Evolutionary conservation across 2,888 invertebrate species (phyloP), one percentile per base, ranked within the genome.

Genomic region (Pocota personata): DNA sequence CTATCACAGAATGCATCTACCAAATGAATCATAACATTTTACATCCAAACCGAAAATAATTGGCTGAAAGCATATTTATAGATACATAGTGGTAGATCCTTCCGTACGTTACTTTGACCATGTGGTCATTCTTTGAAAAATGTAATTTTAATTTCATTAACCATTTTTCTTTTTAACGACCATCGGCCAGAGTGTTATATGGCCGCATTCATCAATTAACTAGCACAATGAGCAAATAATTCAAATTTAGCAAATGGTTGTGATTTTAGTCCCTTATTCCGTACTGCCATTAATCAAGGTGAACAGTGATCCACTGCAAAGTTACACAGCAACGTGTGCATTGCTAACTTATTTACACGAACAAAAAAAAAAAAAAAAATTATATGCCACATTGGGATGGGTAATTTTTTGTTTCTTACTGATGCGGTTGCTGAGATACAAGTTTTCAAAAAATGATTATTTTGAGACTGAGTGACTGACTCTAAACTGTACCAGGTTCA

Each of bases 121-220:
- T 24, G 64, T 55, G 55, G 10, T n/a, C 10, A 43, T 30, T 75
- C 35, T 27, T 46, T 48, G 37, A 27, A 35, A 24, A 58, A 48
- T 69, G n/a, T n/a, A n/a, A n/a, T 77, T 62, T 78, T 55, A 77
- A 83, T 77, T 82, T 82, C 40, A 66, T 57, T 66, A 72, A 66
- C 32, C 40, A 57, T 50, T 60, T 57, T 67, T 71, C 21, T 55
- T 57, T 27, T 37, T n/a, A 66, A 10, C 12, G n/a, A 16, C 6
- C 24, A 50, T 1, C 30, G 50, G 19, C 37, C 10, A 37, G 19
- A 19, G 21, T 14, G 62, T 30, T 55, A 43, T 21, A 21, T 19
- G 32, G 64, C 27, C 19, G 35, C 48, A 73, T 62, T 66, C 27
- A 46, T 67, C 50, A 67, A 78, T 78, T 73, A 83, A 67, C 32